Conservation (phyloP, 2,797 vertebrate species). For the Orientallactaga sibirica region DNA sequence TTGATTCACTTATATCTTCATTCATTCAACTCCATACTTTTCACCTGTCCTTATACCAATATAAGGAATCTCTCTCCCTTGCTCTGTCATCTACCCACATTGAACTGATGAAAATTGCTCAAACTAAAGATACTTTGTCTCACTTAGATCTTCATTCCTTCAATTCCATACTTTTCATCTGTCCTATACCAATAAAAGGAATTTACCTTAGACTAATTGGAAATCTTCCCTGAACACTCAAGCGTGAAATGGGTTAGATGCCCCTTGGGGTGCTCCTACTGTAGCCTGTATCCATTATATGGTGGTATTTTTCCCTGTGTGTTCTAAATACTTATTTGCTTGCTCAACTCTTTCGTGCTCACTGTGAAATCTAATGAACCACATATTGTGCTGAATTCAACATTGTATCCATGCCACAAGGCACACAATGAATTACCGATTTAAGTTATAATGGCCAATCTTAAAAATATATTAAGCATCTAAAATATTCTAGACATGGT, state of each 20-base stretch:
- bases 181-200: not conserved
- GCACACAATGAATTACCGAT: not conserved
- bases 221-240: not conserved
- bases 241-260: not conserved
- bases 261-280: not conserved
- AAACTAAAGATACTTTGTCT: conserved; percentile 43
- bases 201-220: conserved; percentile 46
- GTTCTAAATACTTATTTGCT: conserved; percentile 34
- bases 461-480: conserved; percentile 26
- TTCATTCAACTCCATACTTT: not conserved
- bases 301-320: conserved; percentile 24
- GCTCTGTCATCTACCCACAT: not conserved
- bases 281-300: not conserved
- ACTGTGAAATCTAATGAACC: not conserved
- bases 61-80: conserved; percentile 13
- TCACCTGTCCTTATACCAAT: conserved; percentile 7
- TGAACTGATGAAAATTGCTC: conserved; percentile 56
- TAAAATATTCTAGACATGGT: conserved; percentile 39
- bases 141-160: conserved; percentile 1
- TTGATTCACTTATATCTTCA: conserved; percentile 21
- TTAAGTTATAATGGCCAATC: conserved; percentile 28
- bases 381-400: not conserved
- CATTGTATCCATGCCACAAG: conserved; percentile 28
- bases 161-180: not conserved
- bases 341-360: not conserved